phyloP scores from a whole-genome alignment of 2,113 vertebrate genomes.

The Pan troglodytes region NHGRI_mPanTro3-v2.1_pri NC_072401.2:103992001-103992500 shows the following conservation, averaged over 20 bases:
- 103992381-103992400: background rate
- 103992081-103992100: conserved; percentile 26
- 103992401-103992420: conserved; percentile 4
- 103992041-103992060: background rate
- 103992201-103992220: conserved; percentile 82
- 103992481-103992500: background rate
- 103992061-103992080: background rate
- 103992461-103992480: background rate
- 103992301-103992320: background rate
- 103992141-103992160: background rate
- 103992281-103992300: conserved; percentile 83
- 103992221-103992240: conserved; percentile 78
- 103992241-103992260: conserved; percentile 82
- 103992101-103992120: background rate
- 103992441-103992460: background rate
- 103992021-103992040: background rate
- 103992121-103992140: background rate
- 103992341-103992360: background rate
- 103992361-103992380: conserved; percentile 32
- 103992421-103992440: background rate
- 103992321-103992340: conserved; percentile 28
- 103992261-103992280: conserved; percentile 82
- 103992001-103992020: background rate
- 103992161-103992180: background rate
- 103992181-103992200: background rate